Evolutionary conservation across 2,797 vertebrate genomes (phyloP).

Genomic region (Chrosomus eos): DNA sequence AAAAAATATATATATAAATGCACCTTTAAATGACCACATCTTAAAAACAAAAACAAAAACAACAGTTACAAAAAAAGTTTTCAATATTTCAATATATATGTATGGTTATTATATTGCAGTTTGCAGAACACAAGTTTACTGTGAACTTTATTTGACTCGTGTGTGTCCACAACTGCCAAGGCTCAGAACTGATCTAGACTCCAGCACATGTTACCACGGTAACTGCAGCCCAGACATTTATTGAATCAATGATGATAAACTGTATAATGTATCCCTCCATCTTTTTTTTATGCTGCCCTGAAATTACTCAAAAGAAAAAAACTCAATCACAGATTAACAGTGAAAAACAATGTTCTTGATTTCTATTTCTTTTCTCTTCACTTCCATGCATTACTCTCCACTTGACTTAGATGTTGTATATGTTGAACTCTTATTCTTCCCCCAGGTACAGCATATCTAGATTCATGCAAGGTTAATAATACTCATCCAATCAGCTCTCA

Average conservation of each 20-base stretch:
- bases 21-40: too few relatives aligned
- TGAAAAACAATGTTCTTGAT: background rate
- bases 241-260: background rate
- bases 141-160: background rate
- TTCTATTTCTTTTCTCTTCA: background rate
- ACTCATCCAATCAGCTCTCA: slow-evolving; percentile 6
- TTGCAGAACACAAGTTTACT: background rate
- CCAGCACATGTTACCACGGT: background rate
- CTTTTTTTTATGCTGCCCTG: background rate
- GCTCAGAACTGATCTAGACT: background rate
- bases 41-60: too few relatives aligned
- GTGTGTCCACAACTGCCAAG: background rate
- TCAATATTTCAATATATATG: too few relatives aligned
- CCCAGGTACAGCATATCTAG: slow-evolving; percentile 11
- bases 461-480: background rate
- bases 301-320: background rate
- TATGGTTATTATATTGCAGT: too few relatives aligned
- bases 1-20: too few relatives aligned
- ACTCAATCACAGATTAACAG: background rate
- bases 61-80: too few relatives aligned
- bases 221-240: background rate
- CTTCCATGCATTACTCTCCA: background rate
- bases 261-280: slow-evolving; percentile 1
- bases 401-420: background rate
- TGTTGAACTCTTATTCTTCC: slow-evolving; percentile 14